Evolutionary conservation across 2,797 vertebrate species (phyloP).

Genomic region (Enteromius viviparus): DNA sequence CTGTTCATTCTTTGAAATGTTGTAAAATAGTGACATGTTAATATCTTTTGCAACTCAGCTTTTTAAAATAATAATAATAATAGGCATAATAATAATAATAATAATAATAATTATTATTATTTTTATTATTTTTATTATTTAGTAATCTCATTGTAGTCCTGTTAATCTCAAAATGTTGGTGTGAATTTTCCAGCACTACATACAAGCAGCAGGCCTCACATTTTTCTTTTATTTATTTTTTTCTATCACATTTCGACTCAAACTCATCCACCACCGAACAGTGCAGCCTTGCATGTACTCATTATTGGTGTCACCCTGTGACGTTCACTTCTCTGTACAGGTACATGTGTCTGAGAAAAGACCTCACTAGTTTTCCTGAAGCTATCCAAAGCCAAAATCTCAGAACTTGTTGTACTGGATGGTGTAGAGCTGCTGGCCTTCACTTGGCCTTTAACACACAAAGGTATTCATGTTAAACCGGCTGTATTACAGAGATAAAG

Average conservation of each 20-base stretch:
- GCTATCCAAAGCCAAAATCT: background rate
- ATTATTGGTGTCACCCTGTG: background rate
- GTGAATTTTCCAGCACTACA: background rate
- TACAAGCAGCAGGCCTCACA: background rate
- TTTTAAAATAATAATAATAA: background rate
- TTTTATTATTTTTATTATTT: background rate
- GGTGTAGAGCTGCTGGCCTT: background rate
- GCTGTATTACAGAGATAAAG: background rate
- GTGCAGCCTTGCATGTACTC: background rate
- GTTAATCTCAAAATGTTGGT: background rate
- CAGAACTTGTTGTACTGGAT: constrained; percentile 51
- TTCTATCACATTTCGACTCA: background rate
- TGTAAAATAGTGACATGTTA: too few relatives aligned
- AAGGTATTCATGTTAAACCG: constrained; percentile 39
- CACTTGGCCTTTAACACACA: constrained; percentile 17
- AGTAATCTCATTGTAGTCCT: background rate
- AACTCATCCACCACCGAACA: background rate
- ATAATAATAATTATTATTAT: too few relatives aligned
- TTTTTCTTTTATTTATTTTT: background rate
- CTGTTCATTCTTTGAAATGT: background rate
- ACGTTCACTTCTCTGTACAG: background rate
- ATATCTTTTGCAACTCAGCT: background rate
- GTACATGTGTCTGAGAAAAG: background rate
- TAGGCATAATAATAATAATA: too few relatives aligned
- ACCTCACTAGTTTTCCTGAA: background rate